Percentiles rank a stretch among this genome's conserved stretches.
These are phyloP conservation scores for Torymus texanus DNA, from an alignment of 2,888 invertebrate species.

Conservation along the genomic window DNA sequence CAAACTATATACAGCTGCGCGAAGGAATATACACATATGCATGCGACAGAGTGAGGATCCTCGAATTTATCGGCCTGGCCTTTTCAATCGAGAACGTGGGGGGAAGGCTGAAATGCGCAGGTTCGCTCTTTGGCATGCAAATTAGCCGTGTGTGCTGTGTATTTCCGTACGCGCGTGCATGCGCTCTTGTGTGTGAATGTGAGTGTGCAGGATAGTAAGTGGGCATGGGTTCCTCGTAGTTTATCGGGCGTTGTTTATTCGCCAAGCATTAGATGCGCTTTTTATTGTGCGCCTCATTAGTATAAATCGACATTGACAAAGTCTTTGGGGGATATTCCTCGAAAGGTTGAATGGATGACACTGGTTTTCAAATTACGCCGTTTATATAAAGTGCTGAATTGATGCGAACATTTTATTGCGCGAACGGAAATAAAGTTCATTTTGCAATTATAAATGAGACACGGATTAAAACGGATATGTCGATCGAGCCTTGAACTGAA, in stretches of 20 bases:
- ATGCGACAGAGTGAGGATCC: background rate
- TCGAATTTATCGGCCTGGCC: constrained; percentile 12
- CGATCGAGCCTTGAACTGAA: no score
- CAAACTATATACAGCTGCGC: no score
- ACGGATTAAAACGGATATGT: no score
- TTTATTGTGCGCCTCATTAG: constrained; percentile 21
- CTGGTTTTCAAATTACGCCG: no score
- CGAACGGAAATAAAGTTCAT: no score
- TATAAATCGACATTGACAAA: background rate
- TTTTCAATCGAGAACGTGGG: background rate
- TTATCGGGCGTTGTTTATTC: constrained; percentile 27
- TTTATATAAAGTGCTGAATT: no score
- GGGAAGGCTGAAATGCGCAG: background rate
- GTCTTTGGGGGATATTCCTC: background rate
- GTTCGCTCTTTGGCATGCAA: constrained; percentile 36
- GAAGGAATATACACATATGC: background rate
- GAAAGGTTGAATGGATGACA: no score
- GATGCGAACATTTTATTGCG: no score
- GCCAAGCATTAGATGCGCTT: constrained; percentile 34
- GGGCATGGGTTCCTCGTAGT: background rate
- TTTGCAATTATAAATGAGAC: no score
- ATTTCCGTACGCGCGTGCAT: no score
- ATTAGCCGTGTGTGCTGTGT: constrained; percentile 6
- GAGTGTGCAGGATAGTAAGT: background rate
- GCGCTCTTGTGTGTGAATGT: no score